Evolutionary conservation across 2,888 invertebrate species (phyloP).

Genomic region (Amiota mariae): DNA sequence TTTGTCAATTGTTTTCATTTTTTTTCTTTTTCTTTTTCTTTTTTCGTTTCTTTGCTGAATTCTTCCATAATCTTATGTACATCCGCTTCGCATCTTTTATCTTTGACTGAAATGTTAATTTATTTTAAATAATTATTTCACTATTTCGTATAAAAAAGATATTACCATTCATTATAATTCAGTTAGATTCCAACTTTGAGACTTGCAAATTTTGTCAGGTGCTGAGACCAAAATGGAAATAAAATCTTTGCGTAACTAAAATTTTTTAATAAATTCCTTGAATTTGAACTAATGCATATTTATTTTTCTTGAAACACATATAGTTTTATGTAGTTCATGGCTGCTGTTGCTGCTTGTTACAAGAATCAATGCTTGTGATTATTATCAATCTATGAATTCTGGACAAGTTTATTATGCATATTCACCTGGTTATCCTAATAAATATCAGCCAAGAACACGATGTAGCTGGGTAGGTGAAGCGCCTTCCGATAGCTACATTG

Average conservation of each 20-base stretch:
- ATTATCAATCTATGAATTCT: constrained; percentile 47
- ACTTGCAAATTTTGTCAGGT: background rate
- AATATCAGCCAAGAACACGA: constrained; percentile 63
- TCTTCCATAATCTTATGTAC: background rate
- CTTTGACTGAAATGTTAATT: constrained; percentile 11
- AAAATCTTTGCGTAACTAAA: constrained; percentile 7
- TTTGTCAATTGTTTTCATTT: constrained; percentile 58
- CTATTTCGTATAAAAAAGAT: constrained; percentile 1
- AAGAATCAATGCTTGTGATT: constrained; percentile 14
- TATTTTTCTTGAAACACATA: background rate
- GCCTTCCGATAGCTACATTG: constrained; percentile 62
- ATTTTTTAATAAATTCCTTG: background rate
- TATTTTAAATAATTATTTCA: constrained; percentile 21
- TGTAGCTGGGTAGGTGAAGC: constrained; percentile 69
- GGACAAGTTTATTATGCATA: constrained; percentile 58
- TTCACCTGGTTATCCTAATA: constrained; percentile 66
- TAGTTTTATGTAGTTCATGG: constrained; percentile 16
- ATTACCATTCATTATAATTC: constrained; percentile 1
- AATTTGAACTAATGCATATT: background rate
- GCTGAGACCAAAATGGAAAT: constrained; percentile 3
- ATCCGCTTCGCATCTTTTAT: background rate
- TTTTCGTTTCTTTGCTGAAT: background rate
- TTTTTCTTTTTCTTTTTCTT: constrained; percentile 1
- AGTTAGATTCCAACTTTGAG: background rate
- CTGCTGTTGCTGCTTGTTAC: constrained; percentile 34